A percentile compares a stretch with the other conserved stretches of the same genome.
Conservation (phyloP, 1,140 invertebrate species). For the Papilio aristodemus region DNA sequence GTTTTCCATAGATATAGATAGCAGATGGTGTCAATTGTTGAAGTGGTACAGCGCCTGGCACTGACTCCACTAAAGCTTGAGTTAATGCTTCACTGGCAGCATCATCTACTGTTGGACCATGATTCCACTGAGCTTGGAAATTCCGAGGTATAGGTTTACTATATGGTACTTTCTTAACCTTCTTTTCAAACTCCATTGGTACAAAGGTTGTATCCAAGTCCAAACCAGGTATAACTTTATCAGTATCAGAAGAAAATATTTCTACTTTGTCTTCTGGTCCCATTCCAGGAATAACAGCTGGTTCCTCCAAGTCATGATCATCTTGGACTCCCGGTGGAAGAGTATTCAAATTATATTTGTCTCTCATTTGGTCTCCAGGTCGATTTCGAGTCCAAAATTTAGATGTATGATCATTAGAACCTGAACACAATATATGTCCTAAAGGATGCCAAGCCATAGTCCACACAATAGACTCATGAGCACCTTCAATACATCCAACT, state of each 20-base stretch:
- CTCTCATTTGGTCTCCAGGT: constrained; percentile 98
- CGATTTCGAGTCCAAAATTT: constrained; percentile 99
- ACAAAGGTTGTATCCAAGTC: constrained; percentile 88
- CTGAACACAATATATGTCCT: constrained; percentile 98
- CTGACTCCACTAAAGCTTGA: constrained; percentile 85
- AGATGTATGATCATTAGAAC: constrained; percentile 98
- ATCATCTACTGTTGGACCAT: constrained; percentile 82
- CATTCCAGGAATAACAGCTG: constrained; percentile 94
- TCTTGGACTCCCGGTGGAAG: constrained; percentile 86
- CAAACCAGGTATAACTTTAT: constrained; percentile 90
- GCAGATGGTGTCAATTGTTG: constrained; percentile 87
- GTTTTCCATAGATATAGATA: constrained; percentile 89
- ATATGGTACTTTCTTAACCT: constrained; percentile 93
- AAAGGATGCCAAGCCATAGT: constrained; percentile 99
- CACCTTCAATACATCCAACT: constrained; percentile 98
- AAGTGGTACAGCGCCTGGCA: constrained; percentile 85
- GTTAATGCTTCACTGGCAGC: constrained; percentile 83
- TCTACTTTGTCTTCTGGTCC: constrained; percentile 95
- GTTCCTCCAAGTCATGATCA: constrained; percentile 85
- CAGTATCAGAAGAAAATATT: constrained; percentile 80
- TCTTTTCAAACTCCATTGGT: constrained; percentile 83
- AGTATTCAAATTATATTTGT: constrained; percentile 98
- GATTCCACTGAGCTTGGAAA: constrained; percentile 98
- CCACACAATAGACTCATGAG: constrained; percentile 99
- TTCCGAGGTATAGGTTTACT: constrained; percentile 97